Percentiles rank a stretch among this genome's conserved stretches.
Conservation (phyloP, 2,797 vertebrate genomes). For the Lateolabrax maculatus region DNA sequence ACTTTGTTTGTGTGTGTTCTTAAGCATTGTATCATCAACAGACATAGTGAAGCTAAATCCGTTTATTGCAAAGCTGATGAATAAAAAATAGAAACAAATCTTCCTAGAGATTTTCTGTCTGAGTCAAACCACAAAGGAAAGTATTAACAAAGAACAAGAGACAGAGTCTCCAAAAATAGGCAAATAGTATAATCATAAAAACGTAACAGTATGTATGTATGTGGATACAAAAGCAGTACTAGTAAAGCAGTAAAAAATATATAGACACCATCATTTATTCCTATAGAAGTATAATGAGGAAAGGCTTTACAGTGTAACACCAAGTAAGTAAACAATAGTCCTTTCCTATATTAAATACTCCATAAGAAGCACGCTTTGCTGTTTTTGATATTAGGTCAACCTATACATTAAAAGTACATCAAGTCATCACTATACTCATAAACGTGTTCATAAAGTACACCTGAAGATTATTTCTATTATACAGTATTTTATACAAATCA, state of each 20-base stretch:
- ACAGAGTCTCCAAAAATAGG: conserved; percentile 26
- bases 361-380: background rate
- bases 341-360: background rate
- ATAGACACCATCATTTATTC: background rate
- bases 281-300: background rate
- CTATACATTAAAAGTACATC: background rate
- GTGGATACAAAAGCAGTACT: conserved; percentile 2
- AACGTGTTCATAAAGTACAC: background rate
- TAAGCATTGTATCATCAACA: conserved; percentile 1
- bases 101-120: conserved; percentile 40
- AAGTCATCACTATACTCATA: background rate
- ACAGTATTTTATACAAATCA: too few relatives aligned
- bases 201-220: background rate
- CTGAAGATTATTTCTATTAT: background rate
- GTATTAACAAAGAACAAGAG: conserved; percentile 48
- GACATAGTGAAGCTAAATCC: conserved; percentile 9
- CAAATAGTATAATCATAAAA: conserved; percentile 16
- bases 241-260: background rate
- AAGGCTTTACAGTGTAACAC: background rate
- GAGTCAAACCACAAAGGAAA: conserved; percentile 39
- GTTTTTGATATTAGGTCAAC: background rate
- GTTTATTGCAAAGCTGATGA: conserved; percentile 36
- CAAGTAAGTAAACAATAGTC: background rate
- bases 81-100: conserved; percentile 55
- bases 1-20: background rate